Base-by-base conservation (phyloP, 2,113 vertebrate species). In the Mesembrinibis cayennensis region DNA sequence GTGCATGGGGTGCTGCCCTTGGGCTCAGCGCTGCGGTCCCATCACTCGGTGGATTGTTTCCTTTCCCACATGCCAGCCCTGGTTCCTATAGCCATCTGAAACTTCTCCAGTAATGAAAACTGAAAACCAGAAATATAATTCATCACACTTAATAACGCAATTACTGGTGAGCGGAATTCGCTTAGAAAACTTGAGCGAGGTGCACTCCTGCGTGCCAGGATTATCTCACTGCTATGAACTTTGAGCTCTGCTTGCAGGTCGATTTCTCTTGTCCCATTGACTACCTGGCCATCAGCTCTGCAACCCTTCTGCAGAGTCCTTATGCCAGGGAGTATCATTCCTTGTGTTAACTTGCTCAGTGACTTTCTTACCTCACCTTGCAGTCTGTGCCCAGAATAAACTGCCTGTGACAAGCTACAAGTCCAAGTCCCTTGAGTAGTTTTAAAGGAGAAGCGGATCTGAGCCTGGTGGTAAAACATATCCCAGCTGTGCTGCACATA, bases 301-400 rank as follows among this genome's bases (percentile, higher is more conserved):
- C 65, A 67, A 8, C 52, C 3, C 22, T 89, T 67, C 69, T 76
- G 69, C n/a, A 18, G 25, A 38, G 30, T 38, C 78, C 58, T 50
- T 72, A 7, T 89, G 94, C 89, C 87, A 89, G 58, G 36, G 62
- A 85, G 20, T 70, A 61, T 91, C 78, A 30, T 95, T 85, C 61
- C 27, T 20, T 30, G 72, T 65, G 72, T 89, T 91, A 71, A 71
- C 45, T 93, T 82, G 78, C 53, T 90, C 70, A 40, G 58, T 66
- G 81, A 73, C 87, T 94, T 95, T 95, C 77, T 88, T 94, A 94
- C 92, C 90, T 96, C 94, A 91, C 92, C 83, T 87, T 85, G 38
- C 84, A 89, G 58, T 62, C 89, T 82, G 42, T 91, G 91, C 89
- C 84, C 73, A 82, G 91, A 94, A 72, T 76, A 91, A 91, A 82